Percentiles rank a stretch among this genome's conserved stretches.
Conservation (phyloP, 2,888 invertebrate genomes). For the Callimorpha dominula region DNA sequence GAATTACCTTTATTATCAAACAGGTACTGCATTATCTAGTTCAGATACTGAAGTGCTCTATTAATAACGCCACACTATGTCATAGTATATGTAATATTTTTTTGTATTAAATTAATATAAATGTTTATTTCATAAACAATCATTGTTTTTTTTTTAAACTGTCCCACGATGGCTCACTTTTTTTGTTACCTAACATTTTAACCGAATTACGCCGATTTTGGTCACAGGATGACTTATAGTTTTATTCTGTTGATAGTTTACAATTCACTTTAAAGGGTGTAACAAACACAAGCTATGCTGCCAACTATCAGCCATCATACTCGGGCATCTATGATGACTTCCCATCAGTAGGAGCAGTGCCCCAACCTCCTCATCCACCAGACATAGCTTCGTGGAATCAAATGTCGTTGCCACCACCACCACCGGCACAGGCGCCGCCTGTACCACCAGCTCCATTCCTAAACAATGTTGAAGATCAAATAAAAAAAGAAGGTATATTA, state of each 20-base stretch:
- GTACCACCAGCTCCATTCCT: constrained; percentile 60
- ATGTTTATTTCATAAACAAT: too few species aligned
- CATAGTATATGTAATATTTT: too few species aligned
- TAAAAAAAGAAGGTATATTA: constrained; percentile 83
- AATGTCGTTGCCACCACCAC: constrained; percentile 73
- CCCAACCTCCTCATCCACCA: constrained; percentile 57
- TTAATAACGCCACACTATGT: too few species aligned
- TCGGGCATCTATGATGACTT: constrained; percentile 79
- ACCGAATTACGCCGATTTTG: too few species aligned
- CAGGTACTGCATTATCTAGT: not conserved
- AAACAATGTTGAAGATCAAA: constrained; percentile 78
- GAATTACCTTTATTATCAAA: not conserved
- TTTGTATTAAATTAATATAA: too few species aligned
- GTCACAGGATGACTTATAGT: not conserved
- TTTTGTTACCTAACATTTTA: too few species aligned
- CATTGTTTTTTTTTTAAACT: too few species aligned
- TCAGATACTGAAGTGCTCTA: not conserved
- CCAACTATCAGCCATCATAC: constrained; percentile 70
- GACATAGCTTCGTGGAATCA: constrained; percentile 78
- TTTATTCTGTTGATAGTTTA: not conserved
- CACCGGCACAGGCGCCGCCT: constrained; percentile 50
- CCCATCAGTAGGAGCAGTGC: constrained; percentile 57
- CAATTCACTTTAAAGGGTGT: constrained; percentile 40
- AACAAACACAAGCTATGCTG: constrained; percentile 52
- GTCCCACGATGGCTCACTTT: too few species aligned